These are phyloP conservation scores for Toxostoma redivivum DNA, from an alignment of 2,113 vertebrate species.

Conservation along the genomic window DNA sequence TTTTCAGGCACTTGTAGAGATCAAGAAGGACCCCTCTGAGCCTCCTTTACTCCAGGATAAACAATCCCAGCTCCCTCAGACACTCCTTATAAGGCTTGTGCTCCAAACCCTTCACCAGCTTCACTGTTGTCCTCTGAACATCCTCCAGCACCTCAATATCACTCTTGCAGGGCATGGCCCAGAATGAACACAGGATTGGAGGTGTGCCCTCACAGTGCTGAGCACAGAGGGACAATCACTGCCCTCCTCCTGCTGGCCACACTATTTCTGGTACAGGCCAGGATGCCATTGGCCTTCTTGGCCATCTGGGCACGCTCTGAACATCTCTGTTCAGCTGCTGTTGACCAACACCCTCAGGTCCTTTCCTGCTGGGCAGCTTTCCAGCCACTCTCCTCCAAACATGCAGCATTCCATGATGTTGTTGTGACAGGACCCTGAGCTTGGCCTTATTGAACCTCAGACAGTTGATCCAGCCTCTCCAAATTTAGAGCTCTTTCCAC, in stretches of 20 bases:
- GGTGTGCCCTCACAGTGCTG: accelerated
- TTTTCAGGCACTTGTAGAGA: background rate
- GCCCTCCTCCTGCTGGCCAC: background rate
- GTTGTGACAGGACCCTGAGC: background rate
- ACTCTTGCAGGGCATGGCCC: background rate
- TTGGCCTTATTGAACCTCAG: background rate
- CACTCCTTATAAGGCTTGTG: background rate
- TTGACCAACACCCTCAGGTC: background rate
- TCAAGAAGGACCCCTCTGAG: background rate
- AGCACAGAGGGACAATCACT: accelerated
- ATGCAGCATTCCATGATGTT: accelerated
- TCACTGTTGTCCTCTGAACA: background rate
- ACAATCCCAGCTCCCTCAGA: background rate
- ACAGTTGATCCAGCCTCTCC: accelerated
- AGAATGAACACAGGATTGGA: accelerated
- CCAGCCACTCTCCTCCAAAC: background rate
- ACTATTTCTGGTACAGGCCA: background rate
- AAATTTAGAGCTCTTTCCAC: background rate
- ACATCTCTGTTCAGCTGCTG: background rate
- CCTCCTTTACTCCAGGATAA: background rate
- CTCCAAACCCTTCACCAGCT: background rate
- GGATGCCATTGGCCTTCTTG: background rate
- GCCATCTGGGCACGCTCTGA: background rate
- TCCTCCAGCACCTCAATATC: background rate
- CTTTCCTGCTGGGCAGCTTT: background rate